Conservation (phyloP, 2,113 vertebrate genomes). For the Cromileptes altivelis region DNA sequence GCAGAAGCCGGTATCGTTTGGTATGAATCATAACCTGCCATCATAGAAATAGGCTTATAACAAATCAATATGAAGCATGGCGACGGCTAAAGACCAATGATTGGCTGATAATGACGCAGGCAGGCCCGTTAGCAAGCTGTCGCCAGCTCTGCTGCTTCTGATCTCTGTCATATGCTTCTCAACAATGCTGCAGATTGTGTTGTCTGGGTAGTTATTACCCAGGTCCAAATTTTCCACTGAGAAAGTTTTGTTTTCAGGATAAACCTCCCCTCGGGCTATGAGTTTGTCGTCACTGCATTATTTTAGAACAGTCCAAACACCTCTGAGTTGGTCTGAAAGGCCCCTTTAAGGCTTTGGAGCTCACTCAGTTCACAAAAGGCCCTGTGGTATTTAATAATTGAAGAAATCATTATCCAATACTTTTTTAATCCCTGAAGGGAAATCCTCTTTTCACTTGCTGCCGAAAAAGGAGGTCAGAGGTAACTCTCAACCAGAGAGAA, state of each 20-base stretch:
- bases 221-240: background rate
- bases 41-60: conserved; percentile 34
- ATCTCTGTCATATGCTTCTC: conserved; percentile 15
- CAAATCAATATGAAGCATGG: conserved; percentile 46
- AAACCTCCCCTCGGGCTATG: background rate
- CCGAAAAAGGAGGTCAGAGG: conserved; percentile 40
- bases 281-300: background rate
- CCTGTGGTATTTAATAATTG: conserved; percentile 50
- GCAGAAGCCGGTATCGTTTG: conserved; percentile 37
- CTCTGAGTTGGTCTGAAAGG: conserved; percentile 8
- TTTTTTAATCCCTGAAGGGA: conserved; percentile 32
- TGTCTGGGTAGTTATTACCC: background rate
- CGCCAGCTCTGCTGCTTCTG: background rate
- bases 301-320: conserved; percentile 25
- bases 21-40: conserved; percentile 55
- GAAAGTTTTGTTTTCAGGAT: background rate
- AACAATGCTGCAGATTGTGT: conserved; percentile 22
- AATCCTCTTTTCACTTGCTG: conserved; percentile 41
- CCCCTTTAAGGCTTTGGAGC: background rate
- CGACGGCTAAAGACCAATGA: background rate
- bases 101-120: conserved; percentile 19
- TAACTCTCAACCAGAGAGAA: background rate
- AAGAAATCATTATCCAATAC: conserved; percentile 50
- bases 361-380: conserved; percentile 29
- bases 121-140: background rate